Evolutionary conservation across 2,888 invertebrate genomes (phyloP).

Genomic region (Leptopterna dolabrata): DNA sequence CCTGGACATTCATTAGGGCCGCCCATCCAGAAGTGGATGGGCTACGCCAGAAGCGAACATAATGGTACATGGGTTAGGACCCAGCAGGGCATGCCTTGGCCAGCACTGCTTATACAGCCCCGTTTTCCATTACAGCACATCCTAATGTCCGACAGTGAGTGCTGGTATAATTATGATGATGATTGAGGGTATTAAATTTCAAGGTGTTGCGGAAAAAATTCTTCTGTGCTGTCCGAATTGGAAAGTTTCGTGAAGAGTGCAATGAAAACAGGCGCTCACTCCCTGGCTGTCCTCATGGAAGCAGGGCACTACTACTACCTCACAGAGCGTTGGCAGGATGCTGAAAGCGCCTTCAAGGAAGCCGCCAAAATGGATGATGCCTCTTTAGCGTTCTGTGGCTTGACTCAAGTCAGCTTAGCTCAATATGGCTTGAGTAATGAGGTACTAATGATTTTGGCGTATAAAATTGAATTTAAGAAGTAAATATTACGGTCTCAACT

Average conservation of each 20-base stretch:
- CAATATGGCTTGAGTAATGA: conserved; percentile 79
- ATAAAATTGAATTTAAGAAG: neutral
- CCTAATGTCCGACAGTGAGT: too few relatives aligned
- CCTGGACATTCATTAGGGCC: too few relatives aligned
- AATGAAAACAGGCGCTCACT: conserved; percentile 44
- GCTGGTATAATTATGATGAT: too few relatives aligned
- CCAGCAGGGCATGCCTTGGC: too few relatives aligned
- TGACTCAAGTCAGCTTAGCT: conserved; percentile 84
- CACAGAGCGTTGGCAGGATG: conserved; percentile 81
- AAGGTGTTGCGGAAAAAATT: conserved; percentile 60
- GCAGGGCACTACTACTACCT: conserved; percentile 84
- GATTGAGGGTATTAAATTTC: too few relatives aligned
- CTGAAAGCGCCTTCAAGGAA: conserved; percentile 80
- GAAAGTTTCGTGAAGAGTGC: conserved; percentile 77
- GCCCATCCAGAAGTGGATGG: too few relatives aligned
- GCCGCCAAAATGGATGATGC: conserved; percentile 88
- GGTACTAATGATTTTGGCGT: conserved; percentile 49
- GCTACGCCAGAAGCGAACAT: too few relatives aligned
- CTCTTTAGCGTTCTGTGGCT: conserved; percentile 81
- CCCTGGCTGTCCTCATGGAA: conserved; percentile 70
- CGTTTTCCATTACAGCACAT: too few relatives aligned
- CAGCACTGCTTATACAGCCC: too few relatives aligned
- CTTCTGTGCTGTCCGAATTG: conserved; percentile 77
- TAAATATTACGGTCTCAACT: too few relatives aligned
- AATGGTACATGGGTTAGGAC: too few relatives aligned